Evolutionary conservation across 2,797 vertebrate species (phyloP).

Genomic region (Percopsis omiscomaycus): DNA sequence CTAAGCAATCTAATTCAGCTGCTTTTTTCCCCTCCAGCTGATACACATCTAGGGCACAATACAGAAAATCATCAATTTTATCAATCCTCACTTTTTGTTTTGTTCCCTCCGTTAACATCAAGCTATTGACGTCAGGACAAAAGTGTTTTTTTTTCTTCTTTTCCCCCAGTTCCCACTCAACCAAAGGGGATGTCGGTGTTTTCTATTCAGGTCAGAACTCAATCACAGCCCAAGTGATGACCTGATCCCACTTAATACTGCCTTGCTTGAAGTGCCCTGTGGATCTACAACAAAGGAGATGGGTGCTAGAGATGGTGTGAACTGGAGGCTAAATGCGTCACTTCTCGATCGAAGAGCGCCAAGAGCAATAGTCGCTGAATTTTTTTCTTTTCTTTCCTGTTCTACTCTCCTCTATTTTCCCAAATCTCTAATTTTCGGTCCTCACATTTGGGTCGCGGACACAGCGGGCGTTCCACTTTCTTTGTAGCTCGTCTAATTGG

Average conservation of each 20-base stretch:
- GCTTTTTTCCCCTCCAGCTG: background rate
- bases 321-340: slow-evolving; percentile 42
- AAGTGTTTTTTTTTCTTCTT: slow-evolving; percentile 4
- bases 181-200: slow-evolving; percentile 29
- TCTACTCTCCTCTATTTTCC: background rate
- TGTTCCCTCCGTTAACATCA: background rate
- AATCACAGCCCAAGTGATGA: slow-evolving; percentile 61
- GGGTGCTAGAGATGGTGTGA: slow-evolving; percentile 20
- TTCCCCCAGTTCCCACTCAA: slow-evolving; percentile 9
- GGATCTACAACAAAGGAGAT: slow-evolving; percentile 52
- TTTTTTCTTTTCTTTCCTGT: background rate
- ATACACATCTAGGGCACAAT: background rate
- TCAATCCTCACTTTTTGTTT: slow-evolving; percentile 1
- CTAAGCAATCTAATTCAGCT: background rate
- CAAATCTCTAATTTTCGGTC: background rate
- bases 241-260: slow-evolving; percentile 62
- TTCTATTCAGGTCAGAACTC: slow-evolving; percentile 52
- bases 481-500: slow-evolving; percentile 58
- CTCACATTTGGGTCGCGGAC: slow-evolving; percentile 40
- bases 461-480: slow-evolving; percentile 24
- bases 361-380: slow-evolving; percentile 18
- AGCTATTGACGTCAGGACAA: slow-evolving; percentile 12
- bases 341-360: slow-evolving; percentile 29
- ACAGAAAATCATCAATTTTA: slow-evolving; percentile 2
- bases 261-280: slow-evolving; percentile 43